Evolutionary conservation across 2,797 vertebrate genomes (phyloP), one percentile per base, ranked within the genome.

Genomic region (Clarias fuscus): DNA sequence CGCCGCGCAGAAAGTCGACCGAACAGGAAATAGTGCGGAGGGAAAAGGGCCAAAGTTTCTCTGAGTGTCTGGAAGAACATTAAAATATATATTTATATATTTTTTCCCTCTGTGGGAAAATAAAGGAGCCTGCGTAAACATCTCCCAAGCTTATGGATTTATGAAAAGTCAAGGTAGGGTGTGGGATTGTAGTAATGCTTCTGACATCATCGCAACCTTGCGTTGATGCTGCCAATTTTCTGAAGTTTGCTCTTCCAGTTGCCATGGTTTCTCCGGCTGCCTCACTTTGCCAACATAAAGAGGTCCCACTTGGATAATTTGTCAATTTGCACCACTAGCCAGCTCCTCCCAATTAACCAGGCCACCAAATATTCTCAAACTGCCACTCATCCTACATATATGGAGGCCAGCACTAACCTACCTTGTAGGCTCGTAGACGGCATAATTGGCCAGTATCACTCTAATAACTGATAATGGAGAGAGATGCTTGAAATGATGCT

Each of bases 11-110:
- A 43, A 87, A 17, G 62, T 85, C 48, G 61, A 62, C 61, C 88
- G 71, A 89, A 79, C 76, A 80, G 68, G 33, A 88, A 73, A 83
- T 61, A 82, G 27, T 56, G 62, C 24, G 33, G 68, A 72, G 30
- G 84, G 65, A 72, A 22, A 78, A 77, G 65, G 56, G 71, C 0
- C 30, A 58, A 82, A 40, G 76, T 73, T 61, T 84, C 27, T 67
- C 61, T 13, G 22, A 37, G 48, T 30, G 27, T 56, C 64, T 82
- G 64, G 80, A 82, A 82, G 17, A 53, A 53, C 40, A 30, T 67
- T 18, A 53, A 20, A 67, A 64, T 24, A 33, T 65, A n/a, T 14
- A 2, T 24, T 33, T 37, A 4, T 6, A 3, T 27, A 53, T 5
- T 71, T 43, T 43, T 43, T n/a, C 22, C 18, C n/a, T 22, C 80